Base-by-base conservation (phyloP, 2,888 invertebrate species). In the Steinernema hermaphroditum region DNA sequence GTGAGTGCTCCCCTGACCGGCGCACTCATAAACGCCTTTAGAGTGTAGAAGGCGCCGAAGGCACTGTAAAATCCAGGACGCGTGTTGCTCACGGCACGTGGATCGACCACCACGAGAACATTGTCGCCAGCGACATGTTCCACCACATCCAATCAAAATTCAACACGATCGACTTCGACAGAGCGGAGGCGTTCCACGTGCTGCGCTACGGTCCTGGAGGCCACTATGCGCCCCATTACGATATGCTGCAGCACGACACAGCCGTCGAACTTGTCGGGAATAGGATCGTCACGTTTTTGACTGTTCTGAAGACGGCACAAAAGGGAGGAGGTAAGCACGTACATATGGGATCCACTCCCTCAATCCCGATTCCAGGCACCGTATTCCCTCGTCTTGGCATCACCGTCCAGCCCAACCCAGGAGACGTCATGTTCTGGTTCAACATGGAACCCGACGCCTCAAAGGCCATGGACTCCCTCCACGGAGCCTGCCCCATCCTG, bases 381-480 rank as follows among this genome's bases (percentile, higher is more conserved):
- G 74, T 84, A 8, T 84, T 82, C 68, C 83, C 83, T 1, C 9
- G 41, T 0, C 54, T 80, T 2, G 74, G 72, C 4, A 32, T 76
- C 0, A 69, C 74, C 9, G 75, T 83, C 0, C 70, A 74, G 8
- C 79, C 84, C 0, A 62, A 75, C 2, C 70, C 77, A 0, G 84
- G 84, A 22, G 83, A 84, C 68, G 83, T 78, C 8, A 70, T 82
- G 22, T 54, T 85, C 16, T 84, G 84, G 84, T 73, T 78, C 62
- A 84, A 85, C 71, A 75, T 77, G 74, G 73, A 77, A n/a, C 62
- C 78, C 0, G 76, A 79, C 68, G 62, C 72, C 71, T 54, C n/a
- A 1, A 70, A 72, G 46, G 77, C 80, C 12, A 69, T 71, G 2
- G 50, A 41, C 9, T 75, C 80, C 0, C 71, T 79, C 14, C 83